phyloP scores from a whole-genome alignment of 2,797 vertebrate genomes.

The Tapera naevia region DNA sequence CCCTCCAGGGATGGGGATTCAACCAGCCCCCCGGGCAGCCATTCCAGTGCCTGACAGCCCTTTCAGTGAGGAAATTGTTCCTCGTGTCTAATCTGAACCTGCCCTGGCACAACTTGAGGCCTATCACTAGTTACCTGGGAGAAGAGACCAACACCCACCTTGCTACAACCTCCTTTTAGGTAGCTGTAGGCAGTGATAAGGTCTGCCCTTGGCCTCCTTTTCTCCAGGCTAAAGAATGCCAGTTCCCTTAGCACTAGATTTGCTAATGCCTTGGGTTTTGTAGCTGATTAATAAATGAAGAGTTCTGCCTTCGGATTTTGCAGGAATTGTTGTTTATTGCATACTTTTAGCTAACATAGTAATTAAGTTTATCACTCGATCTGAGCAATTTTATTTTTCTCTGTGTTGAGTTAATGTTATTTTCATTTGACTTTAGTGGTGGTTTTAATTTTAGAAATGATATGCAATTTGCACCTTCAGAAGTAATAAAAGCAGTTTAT shows the following conservation, averaged over 20 bases:
- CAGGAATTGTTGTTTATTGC: not conserved
- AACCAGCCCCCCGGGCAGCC: no score
- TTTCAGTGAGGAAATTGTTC: no score
- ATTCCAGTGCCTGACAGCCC: no score
- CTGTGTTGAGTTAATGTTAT: not conserved
- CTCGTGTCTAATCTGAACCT: no score
- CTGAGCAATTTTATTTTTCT: not conserved
- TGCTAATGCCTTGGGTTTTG: not conserved
- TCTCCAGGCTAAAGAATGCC: no score
- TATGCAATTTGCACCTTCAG: accelerated
- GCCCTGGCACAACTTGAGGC: no score
- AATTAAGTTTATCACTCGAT: not conserved
- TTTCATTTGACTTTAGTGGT: not conserved
- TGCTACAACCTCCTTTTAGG: no score
- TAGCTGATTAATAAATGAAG: not conserved
- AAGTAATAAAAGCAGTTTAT: not conserved
- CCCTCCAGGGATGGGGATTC: no score
- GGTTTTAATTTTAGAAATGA: not conserved
- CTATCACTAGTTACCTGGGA: no score
- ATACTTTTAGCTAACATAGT: not conserved
- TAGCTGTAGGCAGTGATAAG: no score
- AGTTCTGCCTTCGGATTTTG: not conserved
- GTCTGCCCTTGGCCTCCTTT: no score
- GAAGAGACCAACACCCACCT: no score
- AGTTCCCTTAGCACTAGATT: not conserved